phyloP scores from a whole-genome alignment of 2,797 vertebrate species.

The Poecilia picta region DNA sequence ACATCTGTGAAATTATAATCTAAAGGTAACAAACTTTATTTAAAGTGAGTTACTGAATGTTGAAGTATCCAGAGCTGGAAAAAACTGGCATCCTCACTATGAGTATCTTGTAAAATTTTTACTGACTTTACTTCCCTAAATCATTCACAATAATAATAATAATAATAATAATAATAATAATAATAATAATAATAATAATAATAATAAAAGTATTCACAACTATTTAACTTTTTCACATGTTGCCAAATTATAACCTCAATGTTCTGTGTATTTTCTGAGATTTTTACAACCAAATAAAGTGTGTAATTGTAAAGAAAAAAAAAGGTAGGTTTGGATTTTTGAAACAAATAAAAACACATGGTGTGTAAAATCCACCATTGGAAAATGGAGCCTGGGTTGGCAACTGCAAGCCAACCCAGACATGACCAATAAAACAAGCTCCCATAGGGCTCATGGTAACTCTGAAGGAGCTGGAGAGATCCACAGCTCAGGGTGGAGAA shows the following conservation, averaged over 20 bases:
- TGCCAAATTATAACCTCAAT: not conserved
- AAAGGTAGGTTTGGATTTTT: not conserved
- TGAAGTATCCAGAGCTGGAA: not conserved
- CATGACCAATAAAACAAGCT: not conserved
- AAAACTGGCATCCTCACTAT: not conserved
- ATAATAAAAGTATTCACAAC: no score
- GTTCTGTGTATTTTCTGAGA: not conserved
- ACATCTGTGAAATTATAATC: not conserved
- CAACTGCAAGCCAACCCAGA: not conserved
- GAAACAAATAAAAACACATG: not conserved
- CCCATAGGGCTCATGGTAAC: not conserved
- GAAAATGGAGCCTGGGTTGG: not conserved
- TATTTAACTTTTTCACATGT: no score
- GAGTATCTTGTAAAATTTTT: not conserved
- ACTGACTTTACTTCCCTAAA: not conserved
- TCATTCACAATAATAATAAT: not conserved
- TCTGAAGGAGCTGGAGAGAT: not conserved
- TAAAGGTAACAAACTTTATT: not conserved
- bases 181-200: not conserved
- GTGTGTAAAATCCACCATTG: not conserved
- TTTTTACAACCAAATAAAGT: not conserved
- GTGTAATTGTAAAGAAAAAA: not conserved
- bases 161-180: not conserved
- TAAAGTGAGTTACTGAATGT: not conserved
- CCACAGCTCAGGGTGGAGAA: not conserved